phyloP scores from a whole-genome alignment of 2,888 invertebrate species.

The Smittia aterrima region DNA sequence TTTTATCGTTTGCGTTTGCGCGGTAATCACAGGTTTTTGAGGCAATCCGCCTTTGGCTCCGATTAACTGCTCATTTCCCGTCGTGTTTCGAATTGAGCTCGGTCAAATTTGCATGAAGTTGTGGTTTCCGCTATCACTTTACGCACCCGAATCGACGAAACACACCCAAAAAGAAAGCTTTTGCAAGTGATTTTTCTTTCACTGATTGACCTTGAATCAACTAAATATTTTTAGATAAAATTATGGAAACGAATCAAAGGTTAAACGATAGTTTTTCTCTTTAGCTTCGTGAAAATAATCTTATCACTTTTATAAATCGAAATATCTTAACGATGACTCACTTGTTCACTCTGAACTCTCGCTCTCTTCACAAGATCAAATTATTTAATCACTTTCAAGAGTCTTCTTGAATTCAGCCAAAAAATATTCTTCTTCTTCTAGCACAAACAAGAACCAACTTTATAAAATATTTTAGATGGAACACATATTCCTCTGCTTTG shows the following conservation, averaged over 20 bases:
- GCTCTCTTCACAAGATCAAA: background rate
- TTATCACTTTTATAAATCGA: too few species aligned
- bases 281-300: background rate
- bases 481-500: background rate
- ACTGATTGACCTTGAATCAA: conserved; percentile 40
- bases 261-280: background rate
- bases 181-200: conserved; percentile 2
- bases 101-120: conserved; percentile 10
- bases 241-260: conserved; percentile 18
- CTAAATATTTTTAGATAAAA: conserved; percentile 13
- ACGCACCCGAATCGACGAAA: background rate
- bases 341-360: background rate
- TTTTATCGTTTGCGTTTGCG: conserved; percentile 15
- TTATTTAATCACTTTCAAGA: background rate
- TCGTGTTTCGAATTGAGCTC: background rate
- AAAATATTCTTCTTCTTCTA: background rate
- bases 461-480: background rate
- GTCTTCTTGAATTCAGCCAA: background rate
- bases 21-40: background rate
- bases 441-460: background rate
- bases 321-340: background rate
- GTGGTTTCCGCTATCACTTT: conserved; percentile 11
- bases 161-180: conserved; percentile 3
- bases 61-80: conserved; percentile 3
- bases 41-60: background rate